Base-by-base conservation (phyloP, 2,113 vertebrate genomes). In the Irena cyanogastra region DNA sequence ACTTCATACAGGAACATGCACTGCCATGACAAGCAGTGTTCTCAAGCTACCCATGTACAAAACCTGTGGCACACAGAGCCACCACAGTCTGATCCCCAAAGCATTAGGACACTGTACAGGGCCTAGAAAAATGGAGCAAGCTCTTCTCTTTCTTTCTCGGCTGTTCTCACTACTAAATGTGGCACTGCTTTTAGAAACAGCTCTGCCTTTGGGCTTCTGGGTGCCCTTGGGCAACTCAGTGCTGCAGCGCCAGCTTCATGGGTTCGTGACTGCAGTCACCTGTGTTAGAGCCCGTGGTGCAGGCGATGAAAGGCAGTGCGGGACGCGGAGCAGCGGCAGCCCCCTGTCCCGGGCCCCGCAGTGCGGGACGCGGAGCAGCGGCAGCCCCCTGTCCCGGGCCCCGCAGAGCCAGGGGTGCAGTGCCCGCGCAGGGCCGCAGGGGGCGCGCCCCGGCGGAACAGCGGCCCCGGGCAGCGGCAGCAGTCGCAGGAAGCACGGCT, bases 221-320 rank as follows among this genome's bases (percentile, higher is more conserved):
- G 11, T 16, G 57, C 33, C 60, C 42, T 59, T 13, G 44, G 50
- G 41, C 28, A 64, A 47, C 27, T 54, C 57, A 33, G 11, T 3
- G 50, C 63, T 23, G 24, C 4, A n/a, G 50, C 0, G 5, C 7
- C 57, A n/a, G 39, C 52, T 41, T 15, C 31, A 35, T 0, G 22
- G 4, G 18, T 7, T 12, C 4, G 12, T 28, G 76, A 7, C 20
- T 16, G 59, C 42, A 16, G 14, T 2, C 26, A 19, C 10, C n/a
- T 10, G 56, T 21, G 41, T 2, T 4, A 42, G 14, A 42, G 31
- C 11, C 35, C 5, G 65, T 7, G 35, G 35, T 4, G 66, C 18
- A 20, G 35, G 3, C 2, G 1, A 6, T 6, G 30, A 31, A 21
- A 42, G 27, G 50, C 60, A 28, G 47, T 2, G 44, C 26, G 8